Conservation (phyloP, 35 echinoderm and acorn worm genomes). For the Acanthaster planci region DNA sequence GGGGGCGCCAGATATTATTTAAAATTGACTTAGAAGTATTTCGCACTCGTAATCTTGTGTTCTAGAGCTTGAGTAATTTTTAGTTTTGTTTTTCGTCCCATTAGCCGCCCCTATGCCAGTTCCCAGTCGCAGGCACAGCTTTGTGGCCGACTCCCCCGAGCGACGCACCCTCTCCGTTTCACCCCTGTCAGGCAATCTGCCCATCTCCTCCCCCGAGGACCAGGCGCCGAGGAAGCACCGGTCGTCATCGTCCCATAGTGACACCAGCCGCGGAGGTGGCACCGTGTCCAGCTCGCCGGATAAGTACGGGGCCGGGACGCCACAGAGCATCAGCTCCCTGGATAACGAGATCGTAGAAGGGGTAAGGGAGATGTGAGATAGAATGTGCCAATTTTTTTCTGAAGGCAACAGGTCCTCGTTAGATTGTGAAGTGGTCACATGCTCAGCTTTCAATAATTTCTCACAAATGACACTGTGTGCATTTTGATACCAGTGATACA, state of each 20-base stretch:
- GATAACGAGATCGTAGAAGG: conserved; percentile 61
- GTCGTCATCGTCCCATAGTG: conserved; percentile 27
- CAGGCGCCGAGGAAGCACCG: conserved; percentile 34
- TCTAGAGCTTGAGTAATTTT: no score
- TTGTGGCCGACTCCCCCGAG: conserved; percentile 77
- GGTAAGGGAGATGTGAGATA: conserved; percentile 17
- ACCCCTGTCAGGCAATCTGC: conserved; percentile 73
- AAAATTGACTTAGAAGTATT: no score
- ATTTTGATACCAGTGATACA: no score
- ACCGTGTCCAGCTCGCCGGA: conserved; percentile 32
- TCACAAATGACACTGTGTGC: no score
- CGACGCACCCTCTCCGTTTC: conserved; percentile 71
- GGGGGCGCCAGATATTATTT: no score
- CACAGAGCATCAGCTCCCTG: conserved; percentile 46
- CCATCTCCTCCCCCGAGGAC: conserved; percentile 96
- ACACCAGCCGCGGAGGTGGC: not conserved
- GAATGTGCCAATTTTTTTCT: no score
- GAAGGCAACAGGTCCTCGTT: no score
- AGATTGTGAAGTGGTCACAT: no score
- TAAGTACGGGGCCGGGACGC: conserved; percentile 53
- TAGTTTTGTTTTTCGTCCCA: no score
- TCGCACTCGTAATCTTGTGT: no score
- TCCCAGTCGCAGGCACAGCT: conserved; percentile 74
- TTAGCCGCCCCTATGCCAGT: conserved; percentile 96
- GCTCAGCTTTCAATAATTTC: no score